Evolutionary conservation across 2,888 invertebrate species (phyloP).

Genomic region (Stratiomys singularior): DNA sequence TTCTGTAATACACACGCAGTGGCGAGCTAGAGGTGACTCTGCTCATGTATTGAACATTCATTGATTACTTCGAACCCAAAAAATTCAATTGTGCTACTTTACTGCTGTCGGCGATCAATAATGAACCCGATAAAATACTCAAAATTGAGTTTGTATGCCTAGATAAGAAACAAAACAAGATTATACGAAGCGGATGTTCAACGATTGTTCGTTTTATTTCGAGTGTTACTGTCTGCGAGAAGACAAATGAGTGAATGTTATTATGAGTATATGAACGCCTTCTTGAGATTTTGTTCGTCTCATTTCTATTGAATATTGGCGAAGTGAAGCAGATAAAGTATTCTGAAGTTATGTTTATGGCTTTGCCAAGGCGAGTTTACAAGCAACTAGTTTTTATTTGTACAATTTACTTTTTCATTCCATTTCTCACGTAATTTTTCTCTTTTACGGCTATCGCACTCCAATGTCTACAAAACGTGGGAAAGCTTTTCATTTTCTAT

Average conservation of each 20-base stretch:
- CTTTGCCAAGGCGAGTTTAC: conserved; percentile 40
- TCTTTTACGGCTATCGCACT: background rate
- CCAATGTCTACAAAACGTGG: conserved; percentile 24
- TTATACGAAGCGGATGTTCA: too few relatives aligned
- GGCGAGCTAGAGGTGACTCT: too few relatives aligned
- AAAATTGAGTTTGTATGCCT: too few relatives aligned
- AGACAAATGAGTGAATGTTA: background rate
- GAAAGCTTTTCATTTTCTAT: conserved; percentile 39
- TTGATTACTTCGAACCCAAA: too few relatives aligned
- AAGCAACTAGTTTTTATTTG: conserved; percentile 25
- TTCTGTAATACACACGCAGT: too few relatives aligned
- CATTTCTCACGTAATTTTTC: conserved; percentile 26
- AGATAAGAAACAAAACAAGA: too few relatives aligned
- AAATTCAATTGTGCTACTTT: too few relatives aligned
- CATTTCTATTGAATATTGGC: conserved; percentile 38
- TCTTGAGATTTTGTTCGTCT: conserved; percentile 6
- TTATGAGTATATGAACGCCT: conserved; percentile 1
- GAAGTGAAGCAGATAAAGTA: conserved; percentile 32
- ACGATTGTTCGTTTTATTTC: too few relatives aligned
- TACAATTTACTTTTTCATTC: background rate
- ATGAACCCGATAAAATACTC: too few relatives aligned
- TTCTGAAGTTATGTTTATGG: conserved; percentile 37
- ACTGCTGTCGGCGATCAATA: too few relatives aligned
- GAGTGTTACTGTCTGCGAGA: background rate
- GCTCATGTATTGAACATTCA: too few relatives aligned